A percentile compares a stretch with the other conserved stretches of the same genome.
These are phyloP conservation scores for Labroides dimidiatus DNA, from an alignment of 2,797 vertebrate genomes.

Conservation along the genomic window DNA sequence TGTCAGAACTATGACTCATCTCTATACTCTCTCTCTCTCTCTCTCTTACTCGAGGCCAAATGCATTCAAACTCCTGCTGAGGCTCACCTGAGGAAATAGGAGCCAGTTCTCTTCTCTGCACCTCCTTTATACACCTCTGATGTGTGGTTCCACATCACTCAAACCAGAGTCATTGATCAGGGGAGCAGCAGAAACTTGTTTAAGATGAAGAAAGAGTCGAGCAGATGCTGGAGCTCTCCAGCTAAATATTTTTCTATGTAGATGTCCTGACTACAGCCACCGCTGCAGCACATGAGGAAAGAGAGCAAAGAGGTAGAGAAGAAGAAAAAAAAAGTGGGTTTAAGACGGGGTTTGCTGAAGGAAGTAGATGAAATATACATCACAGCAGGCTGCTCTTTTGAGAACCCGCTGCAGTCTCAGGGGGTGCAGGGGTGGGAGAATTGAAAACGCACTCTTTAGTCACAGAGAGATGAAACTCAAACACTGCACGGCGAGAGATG, in stretches of 20 bases:
- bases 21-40: conserved; percentile 26
- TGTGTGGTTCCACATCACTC: conserved; percentile 31
- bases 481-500: conserved; percentile 46
- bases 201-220: conserved; percentile 34
- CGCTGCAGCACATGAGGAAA: conserved; percentile 35
- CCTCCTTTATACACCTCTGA: conserved; percentile 45
- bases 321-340: conserved; percentile 22
- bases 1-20: conserved; percentile 45
- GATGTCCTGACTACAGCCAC: conserved; percentile 58
- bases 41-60: conserved; percentile 29
- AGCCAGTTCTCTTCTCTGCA: conserved; percentile 26
- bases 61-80: conserved; percentile 37
- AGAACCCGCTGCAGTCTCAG: conserved; percentile 65
- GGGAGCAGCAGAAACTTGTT: conserved; percentile 49
- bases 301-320: conserved; percentile 17
- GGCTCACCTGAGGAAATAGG: conserved; percentile 35
- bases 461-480: conserved; percentile 72
- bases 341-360: conserved; percentile 56
- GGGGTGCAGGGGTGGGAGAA: conserved; percentile 69
- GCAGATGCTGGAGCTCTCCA: conserved; percentile 18
- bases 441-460: conserved; percentile 76
- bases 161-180: conserved; percentile 57
- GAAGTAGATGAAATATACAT: conserved; percentile 80
- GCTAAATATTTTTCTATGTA: conserved; percentile 48
- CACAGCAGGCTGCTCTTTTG: conserved; percentile 69